A percentile compares a stretch with the other conserved stretches of the same genome.
Evolutionary conservation across 2,888 invertebrate genomes (phyloP).

Genomic region (Yponomeuta evonymella): DNA sequence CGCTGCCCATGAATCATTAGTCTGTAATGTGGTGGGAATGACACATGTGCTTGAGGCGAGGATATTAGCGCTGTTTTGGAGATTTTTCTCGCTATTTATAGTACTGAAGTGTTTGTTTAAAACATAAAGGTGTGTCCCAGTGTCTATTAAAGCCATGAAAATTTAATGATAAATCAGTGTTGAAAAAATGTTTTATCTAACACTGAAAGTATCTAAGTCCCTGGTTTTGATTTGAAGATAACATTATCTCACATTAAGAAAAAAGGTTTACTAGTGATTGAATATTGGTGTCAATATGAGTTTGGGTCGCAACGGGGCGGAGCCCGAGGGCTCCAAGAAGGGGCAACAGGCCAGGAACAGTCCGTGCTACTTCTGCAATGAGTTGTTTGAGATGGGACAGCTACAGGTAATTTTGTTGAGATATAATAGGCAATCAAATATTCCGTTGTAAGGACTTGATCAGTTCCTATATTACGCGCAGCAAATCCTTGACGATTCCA

Average conservation of each 20-base stretch:
- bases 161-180: background rate
- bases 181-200: background rate
- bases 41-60: background rate
- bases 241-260: background rate
- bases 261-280: background rate
- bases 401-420: constrained; percentile 67
- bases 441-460: no score
- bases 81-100: background rate
- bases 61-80: background rate
- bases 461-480: no score
- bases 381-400: constrained; percentile 79
- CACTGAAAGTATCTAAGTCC: background rate
- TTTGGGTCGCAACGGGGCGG: constrained; percentile 31
- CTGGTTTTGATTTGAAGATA: background rate
- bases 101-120: no score
- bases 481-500: no score
- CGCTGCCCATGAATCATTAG: background rate
- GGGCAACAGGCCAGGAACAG: constrained; percentile 58
- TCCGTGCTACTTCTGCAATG: constrained; percentile 81
- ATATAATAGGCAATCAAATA: constrained; percentile 13
- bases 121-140: no score
- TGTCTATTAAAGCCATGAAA: no score
- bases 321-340: constrained; percentile 19
- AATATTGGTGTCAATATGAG: constrained; percentile 39
- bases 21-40: background rate